These are phyloP conservation scores for Charadrius vociferus DNA, from an alignment of 2,113 vertebrate species.

Conservation along the genomic window DNA sequence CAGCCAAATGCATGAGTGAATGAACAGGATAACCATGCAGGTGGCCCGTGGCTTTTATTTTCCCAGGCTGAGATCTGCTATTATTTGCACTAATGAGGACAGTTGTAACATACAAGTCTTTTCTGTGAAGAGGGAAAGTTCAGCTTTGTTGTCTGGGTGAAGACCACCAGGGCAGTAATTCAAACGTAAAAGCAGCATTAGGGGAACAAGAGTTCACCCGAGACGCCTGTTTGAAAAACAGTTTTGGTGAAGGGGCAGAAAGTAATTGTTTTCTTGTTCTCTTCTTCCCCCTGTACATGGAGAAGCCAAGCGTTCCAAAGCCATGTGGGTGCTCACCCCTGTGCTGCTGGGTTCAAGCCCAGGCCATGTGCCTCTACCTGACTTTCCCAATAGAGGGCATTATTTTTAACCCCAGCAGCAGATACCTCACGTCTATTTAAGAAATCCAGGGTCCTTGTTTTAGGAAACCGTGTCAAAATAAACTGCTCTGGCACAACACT, in stretches of 20 bases:
- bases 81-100: slow-evolving; percentile 64
- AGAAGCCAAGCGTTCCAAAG: slow-evolving; percentile 14
- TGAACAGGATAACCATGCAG: slow-evolving; percentile 61
- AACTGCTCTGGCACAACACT: background rate
- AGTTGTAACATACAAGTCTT: slow-evolving; percentile 22
- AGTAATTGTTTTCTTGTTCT: slow-evolving; percentile 23
- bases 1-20: slow-evolving; percentile 58
- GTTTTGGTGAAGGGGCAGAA: background rate
- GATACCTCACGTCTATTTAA: background rate
- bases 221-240: background rate
- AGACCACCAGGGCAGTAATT: slow-evolving; percentile 60
- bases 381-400: background rate
- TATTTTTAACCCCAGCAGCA: background rate
- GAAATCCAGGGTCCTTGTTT: background rate
- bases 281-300: background rate
- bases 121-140: slow-evolving; percentile 10
- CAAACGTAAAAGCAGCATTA: slow-evolving; percentile 32
- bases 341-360: background rate
- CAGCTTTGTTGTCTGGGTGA: slow-evolving; percentile 26
- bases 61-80: slow-evolving; percentile 40
- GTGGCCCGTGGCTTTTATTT: slow-evolving; percentile 52
- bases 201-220: slow-evolving; percentile 10
- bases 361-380: background rate
- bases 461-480: background rate
- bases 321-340: background rate